phyloP scores from a whole-genome alignment of 2,113 vertebrate genomes.

The Trogon surrucura region DNA sequence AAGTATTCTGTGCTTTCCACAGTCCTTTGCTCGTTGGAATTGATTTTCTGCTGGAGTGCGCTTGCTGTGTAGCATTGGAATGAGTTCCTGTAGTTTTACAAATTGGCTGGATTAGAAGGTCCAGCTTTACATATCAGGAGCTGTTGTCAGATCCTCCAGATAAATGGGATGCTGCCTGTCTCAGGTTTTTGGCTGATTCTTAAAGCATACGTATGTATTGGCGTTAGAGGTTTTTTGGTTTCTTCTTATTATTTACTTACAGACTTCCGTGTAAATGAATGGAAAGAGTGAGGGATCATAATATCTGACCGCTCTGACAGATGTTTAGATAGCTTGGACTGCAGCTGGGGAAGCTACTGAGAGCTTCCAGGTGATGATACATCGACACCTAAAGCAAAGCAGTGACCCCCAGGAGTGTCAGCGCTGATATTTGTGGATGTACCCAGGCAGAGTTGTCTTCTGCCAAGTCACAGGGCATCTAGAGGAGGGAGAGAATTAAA shows the following conservation, averaged over 20 bases:
- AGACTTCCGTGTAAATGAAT: background rate
- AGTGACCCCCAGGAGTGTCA: background rate
- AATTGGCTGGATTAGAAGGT: conserved; percentile 25
- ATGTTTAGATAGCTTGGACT: background rate
- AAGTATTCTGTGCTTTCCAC: conserved; percentile 9
- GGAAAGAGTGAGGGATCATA: background rate
- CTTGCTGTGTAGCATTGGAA: conserved; percentile 12
- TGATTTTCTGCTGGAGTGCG: conserved; percentile 25
- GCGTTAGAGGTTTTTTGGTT: fast-evolving
- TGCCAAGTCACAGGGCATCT: background rate
- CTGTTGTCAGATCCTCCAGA: background rate
- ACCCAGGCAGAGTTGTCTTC: background rate
- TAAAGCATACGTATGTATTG: background rate
- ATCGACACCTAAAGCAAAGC: background rate
- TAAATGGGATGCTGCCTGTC: background rate
- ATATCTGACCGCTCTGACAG: background rate
- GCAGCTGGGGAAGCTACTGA: background rate
- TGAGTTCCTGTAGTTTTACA: conserved; percentile 31
- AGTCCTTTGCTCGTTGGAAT: background rate
- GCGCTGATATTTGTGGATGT: background rate
- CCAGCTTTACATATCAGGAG: background rate
- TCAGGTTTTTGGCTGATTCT: background rate
- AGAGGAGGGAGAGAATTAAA: background rate
- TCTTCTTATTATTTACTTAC: background rate
- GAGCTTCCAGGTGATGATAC: background rate